Base-by-base conservation (phyloP, 2,888 invertebrate species). In the Phengaris arion region DNA sequence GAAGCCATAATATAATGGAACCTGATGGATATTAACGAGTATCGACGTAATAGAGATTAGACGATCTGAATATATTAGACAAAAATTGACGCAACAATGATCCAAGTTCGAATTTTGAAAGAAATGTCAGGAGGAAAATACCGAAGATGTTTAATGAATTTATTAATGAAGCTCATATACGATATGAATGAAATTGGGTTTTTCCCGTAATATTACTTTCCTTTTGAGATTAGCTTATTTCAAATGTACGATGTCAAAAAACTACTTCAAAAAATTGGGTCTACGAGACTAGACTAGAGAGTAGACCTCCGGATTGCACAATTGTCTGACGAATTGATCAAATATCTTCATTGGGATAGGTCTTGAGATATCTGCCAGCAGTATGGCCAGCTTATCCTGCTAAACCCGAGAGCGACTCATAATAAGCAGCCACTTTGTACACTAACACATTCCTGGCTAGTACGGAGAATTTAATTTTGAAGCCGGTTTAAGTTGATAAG, bases 1-100 rank as follows among this genome's bases (percentile, higher is more conserved):
- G 72, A 72, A 72, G 72, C 72, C 54, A 22, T 72, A 72, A 10
- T 22, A 35, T 72, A 72, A 72, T 72, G 52, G 72, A 54, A 13
- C 22, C 22, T 54, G 35, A 10, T 54, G 48, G 48, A 70, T 48
- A 51, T n/a, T 70, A 51, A 9, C 48, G n/a, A 51, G 8, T 70
- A 51, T 15, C 48, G n/a, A 51, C 22, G 15, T 15, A 48, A 69
- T 69, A 12, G 35, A 70, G 51, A 48, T 52, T 70, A 48, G n/a
- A 51, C 10, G 15, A 70, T 48, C 15, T 6, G 51, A 70, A 70
- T 59, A 59, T 70, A 51, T 48, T 48, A 6, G 70, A 51, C 48
- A 70, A n/a, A 70, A 70, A 51, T 64, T 64, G 64, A 64, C 64
- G 35, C 35, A 64, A 64, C 15, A 57, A 57, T 57, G 57, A 57